Base-by-base conservation (phyloP, 2,888 invertebrate genomes). In the Andrena haemorrhoa region DNA sequence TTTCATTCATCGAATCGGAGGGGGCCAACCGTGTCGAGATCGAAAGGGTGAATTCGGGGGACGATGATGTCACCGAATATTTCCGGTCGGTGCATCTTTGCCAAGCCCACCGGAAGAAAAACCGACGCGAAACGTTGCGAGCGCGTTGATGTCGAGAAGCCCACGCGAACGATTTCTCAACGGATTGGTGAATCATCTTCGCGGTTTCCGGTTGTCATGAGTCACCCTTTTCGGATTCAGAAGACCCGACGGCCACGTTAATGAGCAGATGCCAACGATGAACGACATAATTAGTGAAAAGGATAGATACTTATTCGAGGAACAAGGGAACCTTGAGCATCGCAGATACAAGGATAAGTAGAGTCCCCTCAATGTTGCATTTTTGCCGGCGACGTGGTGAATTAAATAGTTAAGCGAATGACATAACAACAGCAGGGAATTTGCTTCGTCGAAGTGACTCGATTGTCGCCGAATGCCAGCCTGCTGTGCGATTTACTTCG, bases 121-220 rank as follows among this genome's bases (percentile, higher is more conserved):
- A 58, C 53, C 26, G 41, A 47, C 23, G 58, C 70, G 53, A 69
- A 69, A 29, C 31, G 53, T 53, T 31, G 70, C 61, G 20, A 51
- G 53, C 63, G 51, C 10, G 61, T 41, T 56, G 41, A 10, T 23
- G 41, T 65, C 56, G 66, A 29, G 58, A 41, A 16, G 33, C n/a
- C 56, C 26, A 58, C 64, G 58, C 53, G 26, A 69, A 68, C 35
- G 69, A 75, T 85, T 79, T 83, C 69, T 77, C 68, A 85, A 87
- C 47, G 73, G 65, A 74, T 74, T 49, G 56, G 69, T 82, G 88
- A 86, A 78, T 85, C 88, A 83, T 70, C 71, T 29, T 72, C 35
- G 69, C 49, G 68, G 75, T 72, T 87, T 87, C 85, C 85, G 75
- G 79, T 60, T 47, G 5, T n/a, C 49, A 63, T 60, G 77, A 85